Base-by-base conservation (phyloP, 2,113 vertebrate species). In the Notothenia rossii region DNA sequence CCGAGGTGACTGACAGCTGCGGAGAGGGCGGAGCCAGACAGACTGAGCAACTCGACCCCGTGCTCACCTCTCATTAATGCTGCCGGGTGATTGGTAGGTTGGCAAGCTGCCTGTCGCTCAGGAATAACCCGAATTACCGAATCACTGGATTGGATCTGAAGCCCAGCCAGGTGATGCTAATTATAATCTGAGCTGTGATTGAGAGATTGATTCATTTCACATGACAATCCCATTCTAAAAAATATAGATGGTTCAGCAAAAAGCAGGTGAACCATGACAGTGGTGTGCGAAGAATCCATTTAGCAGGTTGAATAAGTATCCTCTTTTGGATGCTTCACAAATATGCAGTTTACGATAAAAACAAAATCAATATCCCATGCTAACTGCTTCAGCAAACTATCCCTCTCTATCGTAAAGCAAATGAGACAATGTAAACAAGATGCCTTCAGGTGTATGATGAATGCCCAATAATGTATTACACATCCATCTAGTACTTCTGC, bases 51-150 rank as follows among this genome's bases (percentile, higher is more conserved):
- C 72, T 77, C 78, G 49, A 91, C 85, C 84, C 77, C 33, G 7
- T 58, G 62, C 88, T 91, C 80, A 88, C 87, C 91, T 87, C 91
- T 86, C 78, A 87, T 90, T 91, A 93, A 84, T 58, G 91, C 88
- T 86, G 88, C 76, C 46, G 84, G 80, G 85, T 71, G 82, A 90
- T 87, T 85, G 90, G 89, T 85, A 17, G 88, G 73, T 48, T 81
- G 83, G 86, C 81, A 29, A 6, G 17, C 33, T 20, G 86, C 83
- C 86, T 81, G 74, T 83, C 86, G 46, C 69, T 69, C 72, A 63
- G 46, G 49, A 67, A 20, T 15, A 53, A 50, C 69, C 67, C 45
- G 63, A 83, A 70, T 71, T 51, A 66, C 55, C 2, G 46, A 70
- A 48, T 56, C 53, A 13, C 55, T 62, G 78, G 70, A 76, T 67